Conservation (phyloP, 2,888 invertebrate species). For the Folsomia manolachei region DNA sequence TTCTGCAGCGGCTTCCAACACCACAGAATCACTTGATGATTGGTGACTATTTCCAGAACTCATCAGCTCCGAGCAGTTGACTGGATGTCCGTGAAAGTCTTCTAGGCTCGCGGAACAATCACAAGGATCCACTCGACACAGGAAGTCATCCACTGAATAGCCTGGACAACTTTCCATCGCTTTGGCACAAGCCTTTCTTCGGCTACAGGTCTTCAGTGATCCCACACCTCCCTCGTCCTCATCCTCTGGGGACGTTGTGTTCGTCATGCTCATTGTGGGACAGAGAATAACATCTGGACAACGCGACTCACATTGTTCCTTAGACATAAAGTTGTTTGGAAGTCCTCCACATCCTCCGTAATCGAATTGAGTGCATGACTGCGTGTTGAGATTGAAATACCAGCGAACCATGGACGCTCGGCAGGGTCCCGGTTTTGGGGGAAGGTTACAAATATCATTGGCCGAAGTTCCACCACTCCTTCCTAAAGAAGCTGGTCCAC, state of each 20-base stretch:
- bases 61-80: constrained; percentile 23
- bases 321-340: constrained; percentile 79
- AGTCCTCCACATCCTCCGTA: constrained; percentile 75
- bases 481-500: background rate
- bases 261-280: constrained; percentile 51
- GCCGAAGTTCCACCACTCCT: background rate
- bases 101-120: constrained; percentile 49
- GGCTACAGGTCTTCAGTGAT: constrained; percentile 51
- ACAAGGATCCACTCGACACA: constrained; percentile 54
- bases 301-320: constrained; percentile 66
- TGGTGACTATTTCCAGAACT: background rate
- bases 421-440: constrained; percentile 64
- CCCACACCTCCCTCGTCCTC: constrained; percentile 21
- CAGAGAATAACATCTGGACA: constrained; percentile 52
- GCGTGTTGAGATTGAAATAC: constrained; percentile 73
- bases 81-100: constrained; percentile 31
- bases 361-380: constrained; percentile 70
- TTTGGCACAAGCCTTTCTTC: constrained; percentile 51
- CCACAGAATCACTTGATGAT: background rate
- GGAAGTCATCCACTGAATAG: constrained; percentile 48
- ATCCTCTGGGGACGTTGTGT: constrained; percentile 24
- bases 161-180: constrained; percentile 51
- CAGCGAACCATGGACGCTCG: constrained; percentile 59
- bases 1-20: constrained; percentile 1
- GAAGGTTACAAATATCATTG: constrained; percentile 76